Evolutionary conservation across 2,888 invertebrate genomes (phyloP).

Genomic region (Stenodera caucasica): DNA sequence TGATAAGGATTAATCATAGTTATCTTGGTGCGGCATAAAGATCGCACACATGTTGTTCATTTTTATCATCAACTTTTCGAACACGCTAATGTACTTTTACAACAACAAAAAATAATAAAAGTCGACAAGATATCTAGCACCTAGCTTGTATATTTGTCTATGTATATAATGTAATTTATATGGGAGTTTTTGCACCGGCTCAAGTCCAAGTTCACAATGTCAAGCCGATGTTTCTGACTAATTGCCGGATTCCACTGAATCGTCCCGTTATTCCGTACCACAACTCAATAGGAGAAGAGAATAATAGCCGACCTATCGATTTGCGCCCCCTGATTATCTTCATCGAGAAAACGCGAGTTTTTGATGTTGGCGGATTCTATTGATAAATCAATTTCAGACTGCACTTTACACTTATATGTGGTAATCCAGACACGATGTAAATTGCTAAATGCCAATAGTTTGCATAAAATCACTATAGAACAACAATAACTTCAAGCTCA

Average conservation of each 20-base stretch:
- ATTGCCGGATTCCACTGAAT: conserved; percentile 31
- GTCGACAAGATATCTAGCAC: conserved; percentile 52
- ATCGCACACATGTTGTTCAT: conserved; percentile 50
- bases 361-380: neutral
- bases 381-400: conserved; percentile 26
- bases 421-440: conserved; percentile 32
- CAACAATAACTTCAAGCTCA: conserved; percentile 31
- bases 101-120: conserved; percentile 46
- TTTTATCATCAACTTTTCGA: conserved; percentile 46
- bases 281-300: too few relatives aligned
- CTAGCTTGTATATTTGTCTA: conserved; percentile 38
- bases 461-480: conserved; percentile 32
- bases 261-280: conserved; percentile 15
- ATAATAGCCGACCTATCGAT: too few relatives aligned
- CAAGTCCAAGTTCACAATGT: conserved; percentile 46
- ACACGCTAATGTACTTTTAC: conserved; percentile 53
- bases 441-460: conserved; percentile 31
- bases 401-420: conserved; percentile 25
- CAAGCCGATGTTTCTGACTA: conserved; percentile 46
- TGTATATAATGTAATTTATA: conserved; percentile 50
- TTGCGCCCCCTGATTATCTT: too few relatives aligned
- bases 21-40: conserved; percentile 47
- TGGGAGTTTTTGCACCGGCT: conserved; percentile 29
- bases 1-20: conserved; percentile 52
- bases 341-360: too few relatives aligned